Base-by-base conservation (phyloP, 2,888 invertebrate species). In the Druceiella hillmani region DNA sequence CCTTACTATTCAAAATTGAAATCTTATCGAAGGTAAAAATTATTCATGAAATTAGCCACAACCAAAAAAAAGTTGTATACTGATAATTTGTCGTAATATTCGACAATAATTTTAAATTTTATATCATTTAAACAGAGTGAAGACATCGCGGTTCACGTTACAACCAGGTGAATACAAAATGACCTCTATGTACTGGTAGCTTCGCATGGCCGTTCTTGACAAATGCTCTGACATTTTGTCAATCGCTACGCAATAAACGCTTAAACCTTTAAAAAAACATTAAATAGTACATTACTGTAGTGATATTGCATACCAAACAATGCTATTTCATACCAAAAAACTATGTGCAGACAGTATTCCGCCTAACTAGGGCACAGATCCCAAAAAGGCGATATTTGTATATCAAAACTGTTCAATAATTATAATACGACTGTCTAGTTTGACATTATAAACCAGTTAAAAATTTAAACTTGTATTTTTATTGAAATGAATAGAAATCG, bases 151-250 rank as follows among this genome's bases (percentile, higher is more conserved):
- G 66, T 62, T 60, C 61, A 64, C 62, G 66, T 65, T 67, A 64
- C 63, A 61, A 64, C 67, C 69, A 67, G 66, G 66, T 68, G 65
- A 66, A 68, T 66, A 63, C 57, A 69, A 71, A 70, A 68, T 70
- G 70, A 70, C 71, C 70, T 70, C 70, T 71, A 70, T 68, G 61
- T 61, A 62, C 67, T 66, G 63, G 65, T 64, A 60, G 70, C 66
- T 66, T 64, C 62, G 64, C 59, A 57, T 61, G 67, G 68, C 69
- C 70, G 67, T 68, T 67, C 62, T 63, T 57, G 54, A 57, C 57
- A 61, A 65, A 67, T 62, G 59, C 65, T 63, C 64, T 68, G 67
- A 69, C 66, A 68, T 66, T 68, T 64, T 63, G 59, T 62, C 64
- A 62, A 66, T 64, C 67, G 66, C 64, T 64, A 68, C 66, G 61